Evolutionary conservation across 2,797 vertebrate species (phyloP).

Genomic region (Gallinago nigripennis): DNA sequence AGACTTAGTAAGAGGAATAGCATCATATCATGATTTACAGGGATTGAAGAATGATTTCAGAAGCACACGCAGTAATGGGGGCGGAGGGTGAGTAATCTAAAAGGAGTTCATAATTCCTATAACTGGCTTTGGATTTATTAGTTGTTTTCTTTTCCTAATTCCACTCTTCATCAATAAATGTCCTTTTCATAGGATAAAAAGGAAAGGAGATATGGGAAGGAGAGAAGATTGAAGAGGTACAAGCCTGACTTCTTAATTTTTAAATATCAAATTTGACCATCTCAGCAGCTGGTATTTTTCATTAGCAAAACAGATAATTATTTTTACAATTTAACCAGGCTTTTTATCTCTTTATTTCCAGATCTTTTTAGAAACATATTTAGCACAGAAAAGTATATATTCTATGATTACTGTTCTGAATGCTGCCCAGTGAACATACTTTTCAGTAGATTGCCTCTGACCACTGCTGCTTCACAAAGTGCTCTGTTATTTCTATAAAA

Average conservation of each 20-base stretch:
- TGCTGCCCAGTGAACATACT: neutral
- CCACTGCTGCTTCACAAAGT: neutral
- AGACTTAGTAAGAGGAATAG: neutral
- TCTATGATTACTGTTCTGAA: neutral
- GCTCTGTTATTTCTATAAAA: neutral
- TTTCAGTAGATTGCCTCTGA: neutral
- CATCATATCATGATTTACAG: neutral
- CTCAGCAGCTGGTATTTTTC: neutral
- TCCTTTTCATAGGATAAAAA: neutral
- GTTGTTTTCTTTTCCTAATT: neutral
- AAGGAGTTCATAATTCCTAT: neutral
- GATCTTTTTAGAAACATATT: neutral
- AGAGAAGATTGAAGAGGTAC: neutral
- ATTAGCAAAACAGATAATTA: neutral
- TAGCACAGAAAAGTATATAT: neutral
- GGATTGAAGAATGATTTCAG: neutral
- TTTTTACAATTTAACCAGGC: neutral
- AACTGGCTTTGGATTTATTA: neutral
- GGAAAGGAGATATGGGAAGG: neutral
- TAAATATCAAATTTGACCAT: neutral
- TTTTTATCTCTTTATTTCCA: neutral
- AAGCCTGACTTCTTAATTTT: neutral
- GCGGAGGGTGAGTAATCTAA: neutral
- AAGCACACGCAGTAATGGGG: neutral
- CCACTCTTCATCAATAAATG: neutral